Conservation (phyloP, 2,797 vertebrate species). For the Cyclopterus lumpus region DNA sequence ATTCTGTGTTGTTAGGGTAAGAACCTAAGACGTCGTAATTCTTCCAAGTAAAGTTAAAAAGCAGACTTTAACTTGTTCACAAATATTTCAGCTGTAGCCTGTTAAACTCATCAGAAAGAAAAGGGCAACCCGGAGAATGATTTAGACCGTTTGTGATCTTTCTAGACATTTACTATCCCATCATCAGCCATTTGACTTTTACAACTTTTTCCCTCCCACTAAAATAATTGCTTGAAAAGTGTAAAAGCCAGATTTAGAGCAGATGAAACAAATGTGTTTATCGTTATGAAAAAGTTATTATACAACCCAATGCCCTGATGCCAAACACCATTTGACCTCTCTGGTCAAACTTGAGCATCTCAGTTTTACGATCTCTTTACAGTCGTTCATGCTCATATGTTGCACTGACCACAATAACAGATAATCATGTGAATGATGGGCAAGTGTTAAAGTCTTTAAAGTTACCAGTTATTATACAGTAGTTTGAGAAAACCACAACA, state of each 20-base stretch:
- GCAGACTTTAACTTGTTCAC: conserved; percentile 61
- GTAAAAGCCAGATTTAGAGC: conserved; percentile 24
- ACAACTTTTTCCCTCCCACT: conserved; percentile 31
- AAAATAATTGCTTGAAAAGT: conserved; percentile 23
- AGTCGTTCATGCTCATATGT: conserved; percentile 27
- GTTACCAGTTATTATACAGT: not conserved
- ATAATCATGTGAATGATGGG: conserved; percentile 33
- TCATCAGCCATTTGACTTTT: conserved; percentile 51
- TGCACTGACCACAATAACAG: conserved; percentile 24
- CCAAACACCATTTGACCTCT: conserved; percentile 42
- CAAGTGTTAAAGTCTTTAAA: not conserved
- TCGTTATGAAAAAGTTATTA: conserved; percentile 22
- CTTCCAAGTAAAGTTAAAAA: conserved; percentile 44
- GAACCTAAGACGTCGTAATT: conserved; percentile 22
- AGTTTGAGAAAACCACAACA: conserved; percentile 19
- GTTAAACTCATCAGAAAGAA: conserved; percentile 59
- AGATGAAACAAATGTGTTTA: conserved; percentile 44
- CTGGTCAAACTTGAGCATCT: conserved; percentile 14
- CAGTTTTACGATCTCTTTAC: conserved; percentile 28
- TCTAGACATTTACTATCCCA: conserved; percentile 51
- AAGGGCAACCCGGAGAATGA: conserved; percentile 45
- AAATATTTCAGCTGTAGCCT: conserved; percentile 48
- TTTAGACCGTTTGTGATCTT: conserved; percentile 37
- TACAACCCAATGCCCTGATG: conserved; percentile 35
- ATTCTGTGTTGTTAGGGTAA: conserved; percentile 41